Base-by-base conservation (phyloP, 1,140 invertebrate species). In the Drosophila melanica region DNA sequence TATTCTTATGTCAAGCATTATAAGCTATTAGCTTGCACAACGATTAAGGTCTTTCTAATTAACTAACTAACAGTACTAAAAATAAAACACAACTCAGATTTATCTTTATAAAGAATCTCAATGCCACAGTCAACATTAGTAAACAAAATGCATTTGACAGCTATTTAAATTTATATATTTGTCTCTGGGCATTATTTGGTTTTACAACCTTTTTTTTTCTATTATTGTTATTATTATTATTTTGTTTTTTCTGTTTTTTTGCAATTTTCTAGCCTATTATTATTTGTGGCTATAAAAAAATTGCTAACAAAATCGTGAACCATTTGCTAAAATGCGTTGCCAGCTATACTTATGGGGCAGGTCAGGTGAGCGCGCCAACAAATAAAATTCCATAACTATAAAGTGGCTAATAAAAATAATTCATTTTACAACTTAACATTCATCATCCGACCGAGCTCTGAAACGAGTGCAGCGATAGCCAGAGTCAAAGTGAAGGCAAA, bases 321-420 rank as follows among this genome's bases (percentile, higher is more conserved):
- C 47, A 62, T 62, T 63, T 54, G 18, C 53, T 30, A 42, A 14
- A 58, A 58, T n/a, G 11, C 45, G 42, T 44, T 16, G 37, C 7
- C 42, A 53, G 23, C 48, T 45, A 10, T 45, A 58, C 47, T 27
- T 30, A 50, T 50, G 48, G 48, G 41, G 55, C 42, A 39, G 37
- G 54, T 53, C 67, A 53, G 44, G 50, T 75, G 48, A 60, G 68
- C 55, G 67, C 62, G 50, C 63, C 27, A 57, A 58, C 63, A 66
- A 67, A 76, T 71, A 63, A 69, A 74, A 81, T 68, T 53, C 60
- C 66, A 58, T 50, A 51, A 51, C 42, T 79, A 54, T 65, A 35
- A 65, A 58, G 58, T 66, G 55, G 55, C 30, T 41, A 55, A 69
- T 71, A 69, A 75, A 87, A 69, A 80, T 75, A 59, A 81, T 81